Evolutionary conservation across 2,113 vertebrate genomes (phyloP).

Genomic region (Phrynosoma blainvillii): DNA sequence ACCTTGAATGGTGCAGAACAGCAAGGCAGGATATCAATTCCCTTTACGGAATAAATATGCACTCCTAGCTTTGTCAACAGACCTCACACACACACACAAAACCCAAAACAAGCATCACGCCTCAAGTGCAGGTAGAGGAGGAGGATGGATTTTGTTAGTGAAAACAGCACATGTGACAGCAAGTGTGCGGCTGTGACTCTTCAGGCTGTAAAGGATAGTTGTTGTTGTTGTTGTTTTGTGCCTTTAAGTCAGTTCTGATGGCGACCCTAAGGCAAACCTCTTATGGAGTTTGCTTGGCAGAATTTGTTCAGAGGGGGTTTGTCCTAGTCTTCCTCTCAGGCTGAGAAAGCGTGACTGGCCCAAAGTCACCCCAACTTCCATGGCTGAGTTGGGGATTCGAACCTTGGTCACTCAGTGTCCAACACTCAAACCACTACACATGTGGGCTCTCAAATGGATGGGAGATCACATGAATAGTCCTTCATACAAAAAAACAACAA

Average conservation of each 20-base stretch:
- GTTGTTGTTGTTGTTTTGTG: no score
- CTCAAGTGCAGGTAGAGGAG: background rate
- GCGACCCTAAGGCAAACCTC: no score
- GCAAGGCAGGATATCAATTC: background rate
- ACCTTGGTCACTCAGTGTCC: no score
- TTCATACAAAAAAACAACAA: no score
- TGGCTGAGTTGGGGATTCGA: no score
- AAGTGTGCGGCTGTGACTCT: background rate
- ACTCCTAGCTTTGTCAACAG: background rate
- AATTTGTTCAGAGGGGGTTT: no score
- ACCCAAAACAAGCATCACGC: background rate
- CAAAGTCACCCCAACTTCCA: no score
- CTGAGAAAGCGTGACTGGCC: no score
- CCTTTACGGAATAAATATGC: background rate
- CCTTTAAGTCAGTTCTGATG: no score
- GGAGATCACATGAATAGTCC: background rate
- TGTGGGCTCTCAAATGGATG: background rate
- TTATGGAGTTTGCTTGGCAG: no score
- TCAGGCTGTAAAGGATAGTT: background rate
- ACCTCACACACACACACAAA: background rate
- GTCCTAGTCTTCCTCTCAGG: no score
- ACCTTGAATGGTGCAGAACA: background rate
- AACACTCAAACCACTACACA: no score
- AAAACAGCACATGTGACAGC: background rate
- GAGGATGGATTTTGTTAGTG: background rate